Base-by-base conservation (phyloP, 2,113 vertebrate genomes). In the Ptychochromis oligacanthus region DNA sequence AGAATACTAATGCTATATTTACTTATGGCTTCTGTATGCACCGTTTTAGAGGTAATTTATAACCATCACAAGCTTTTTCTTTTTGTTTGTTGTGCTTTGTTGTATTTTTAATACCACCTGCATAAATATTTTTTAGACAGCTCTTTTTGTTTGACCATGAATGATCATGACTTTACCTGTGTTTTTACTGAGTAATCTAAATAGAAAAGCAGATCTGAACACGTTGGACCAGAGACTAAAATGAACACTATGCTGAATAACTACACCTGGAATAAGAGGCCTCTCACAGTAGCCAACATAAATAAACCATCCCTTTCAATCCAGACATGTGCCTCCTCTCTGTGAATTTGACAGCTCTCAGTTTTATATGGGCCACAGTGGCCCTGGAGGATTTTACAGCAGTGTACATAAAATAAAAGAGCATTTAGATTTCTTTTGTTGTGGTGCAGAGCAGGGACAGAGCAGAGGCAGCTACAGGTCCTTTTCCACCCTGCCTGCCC, bases 371-470 rank as follows among this genome's bases (percentile, higher is more conserved):
- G 91, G 91, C 90, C 91, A 87, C 86, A 52, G 82, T 10, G 88
- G 84, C 86, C 92, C 93, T 76, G 88, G 86, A 93, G 91, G 91
- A 90, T 89, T 91, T 93, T 86, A 92, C 91, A 83, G 87, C 86
- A 81, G 82, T 75, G 92, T 86, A 90, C 86, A 92, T 92, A 85
- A 94, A 93, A 93, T 93, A 92, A 91, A 91, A 92, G 86, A 93
- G 86, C 93, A 89, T 93, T 94, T 94, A 93, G 89, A 92, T 92
- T 91, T 91, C 87, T 88, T 94, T 92, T 92, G 93, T 91, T 92
- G 88, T 75, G 88, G 77, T 77, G 87, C 85, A 88, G 88, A 87
- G 86, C 26, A 24, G 80, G 81, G 88, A 79, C 82, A 36, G 79
- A 78, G 84, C 64, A 55, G 74, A 79, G 20, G 77, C 88, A 64